A percentile compares a stretch with the other conserved stretches of the same genome.
Conservation (phyloP, 2,797 vertebrate species). For the Onychomys arenicola region DNA sequence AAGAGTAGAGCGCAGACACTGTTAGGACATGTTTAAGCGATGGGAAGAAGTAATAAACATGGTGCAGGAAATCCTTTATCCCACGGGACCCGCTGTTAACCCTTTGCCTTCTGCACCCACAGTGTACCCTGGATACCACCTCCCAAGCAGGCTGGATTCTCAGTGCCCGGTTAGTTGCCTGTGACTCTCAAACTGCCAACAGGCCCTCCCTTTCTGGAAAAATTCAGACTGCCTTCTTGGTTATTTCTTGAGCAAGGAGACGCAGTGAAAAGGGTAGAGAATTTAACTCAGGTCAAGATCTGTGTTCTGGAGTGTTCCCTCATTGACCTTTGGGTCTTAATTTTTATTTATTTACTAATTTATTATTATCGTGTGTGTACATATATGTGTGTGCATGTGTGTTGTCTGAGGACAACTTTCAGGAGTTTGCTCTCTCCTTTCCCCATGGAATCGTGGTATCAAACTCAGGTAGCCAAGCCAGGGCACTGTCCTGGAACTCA, state of each 20-base stretch:
- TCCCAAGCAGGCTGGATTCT: slow-evolving; percentile 9
- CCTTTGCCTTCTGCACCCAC: not conserved
- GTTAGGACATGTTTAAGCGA: slow-evolving; percentile 61
- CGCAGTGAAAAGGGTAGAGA: not conserved
- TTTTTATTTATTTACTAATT: not conserved
- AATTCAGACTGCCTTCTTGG: not conserved
- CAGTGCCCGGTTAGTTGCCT: not conserved
- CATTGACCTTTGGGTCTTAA: not conserved
- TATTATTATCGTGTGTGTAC: not conserved
- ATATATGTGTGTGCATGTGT: not conserved
- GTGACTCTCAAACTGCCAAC: not conserved
- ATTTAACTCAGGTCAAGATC: not conserved
- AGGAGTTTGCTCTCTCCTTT: not conserved
- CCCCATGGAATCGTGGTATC: not conserved
- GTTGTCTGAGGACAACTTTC: not conserved
- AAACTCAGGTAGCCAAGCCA: not conserved
- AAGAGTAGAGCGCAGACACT: slow-evolving; percentile 50
- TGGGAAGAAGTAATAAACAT: slow-evolving; percentile 48
- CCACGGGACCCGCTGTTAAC: not conserved
- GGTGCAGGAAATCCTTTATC: slow-evolving; percentile 57
- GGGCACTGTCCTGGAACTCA: not conserved
- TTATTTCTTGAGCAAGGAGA: not conserved
- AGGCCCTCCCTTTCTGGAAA: not conserved
- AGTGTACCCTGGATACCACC: not conserved
- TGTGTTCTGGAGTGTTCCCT: not conserved